phyloP scores from a whole-genome alignment of 2,113 vertebrate genomes.

The Leucosticte australis region DNA sequence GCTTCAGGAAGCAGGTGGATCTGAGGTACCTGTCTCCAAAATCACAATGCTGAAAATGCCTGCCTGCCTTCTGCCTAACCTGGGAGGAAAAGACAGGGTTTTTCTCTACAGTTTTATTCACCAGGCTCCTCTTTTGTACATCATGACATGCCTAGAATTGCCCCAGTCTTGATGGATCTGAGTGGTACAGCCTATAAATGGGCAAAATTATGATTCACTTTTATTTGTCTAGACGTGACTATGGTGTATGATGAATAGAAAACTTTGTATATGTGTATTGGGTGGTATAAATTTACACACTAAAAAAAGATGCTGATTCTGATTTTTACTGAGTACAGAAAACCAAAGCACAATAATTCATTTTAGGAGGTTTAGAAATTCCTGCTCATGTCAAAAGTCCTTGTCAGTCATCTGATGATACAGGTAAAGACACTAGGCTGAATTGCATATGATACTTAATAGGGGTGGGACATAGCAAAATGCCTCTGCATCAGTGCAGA shows the following conservation, averaged over 20 bases:
- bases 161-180: not conserved
- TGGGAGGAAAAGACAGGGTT: not conserved
- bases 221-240: not conserved
- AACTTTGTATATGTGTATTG: not conserved
- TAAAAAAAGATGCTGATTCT: not conserved
- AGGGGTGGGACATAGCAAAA: not conserved
- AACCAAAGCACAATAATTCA: not conserved
- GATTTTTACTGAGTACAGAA: not conserved
- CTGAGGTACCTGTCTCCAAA: conserved; percentile 22
- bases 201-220: not conserved
- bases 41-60: not conserved
- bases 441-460: not conserved
- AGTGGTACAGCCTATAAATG: not conserved
- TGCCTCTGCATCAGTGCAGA: not conserved
- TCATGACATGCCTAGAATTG: not conserved
- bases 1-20: conserved; percentile 53
- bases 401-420: not conserved
- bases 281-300: not conserved
- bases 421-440: not conserved
- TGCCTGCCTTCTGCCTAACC: conserved; percentile 1
- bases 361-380: not conserved
- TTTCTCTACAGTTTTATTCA: not conserved
- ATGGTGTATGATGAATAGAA: not conserved
- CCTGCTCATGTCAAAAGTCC: not conserved
- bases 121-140: not conserved